Percentiles rank a stretch among this genome's conserved stretches.
Conservation (phyloP, 2,888 invertebrate genomes). For the Norana najaformis region DNA sequence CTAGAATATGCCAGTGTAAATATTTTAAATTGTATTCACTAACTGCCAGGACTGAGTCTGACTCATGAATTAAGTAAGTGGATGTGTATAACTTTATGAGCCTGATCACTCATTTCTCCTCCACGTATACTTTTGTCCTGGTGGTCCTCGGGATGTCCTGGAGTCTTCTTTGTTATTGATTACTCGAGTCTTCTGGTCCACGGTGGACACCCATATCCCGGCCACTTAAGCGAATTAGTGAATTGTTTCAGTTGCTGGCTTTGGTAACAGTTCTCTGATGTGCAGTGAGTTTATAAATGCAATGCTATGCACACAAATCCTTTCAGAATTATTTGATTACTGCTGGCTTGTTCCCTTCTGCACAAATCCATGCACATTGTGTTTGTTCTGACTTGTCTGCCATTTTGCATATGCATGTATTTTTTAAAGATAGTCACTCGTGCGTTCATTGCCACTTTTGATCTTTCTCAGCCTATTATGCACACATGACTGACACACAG, state of each 20-base stretch:
- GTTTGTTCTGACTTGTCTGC: background rate
- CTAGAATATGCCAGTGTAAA: background rate
- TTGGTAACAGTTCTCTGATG: background rate
- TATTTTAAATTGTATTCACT: background rate
- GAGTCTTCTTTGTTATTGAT: background rate
- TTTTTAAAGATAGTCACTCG: background rate
- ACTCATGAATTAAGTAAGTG: background rate
- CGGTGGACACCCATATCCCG: background rate
- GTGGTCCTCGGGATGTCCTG: background rate
- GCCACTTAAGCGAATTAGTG: background rate
- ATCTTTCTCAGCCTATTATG: background rate
- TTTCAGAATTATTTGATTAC: conserved; percentile 1
- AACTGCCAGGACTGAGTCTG: background rate
- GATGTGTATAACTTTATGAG: conserved; percentile 13
- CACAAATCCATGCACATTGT: background rate
- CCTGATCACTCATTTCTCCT: background rate
- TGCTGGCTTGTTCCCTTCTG: background rate
- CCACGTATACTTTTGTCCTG: background rate
- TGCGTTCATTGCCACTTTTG: background rate
- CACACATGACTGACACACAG: background rate
- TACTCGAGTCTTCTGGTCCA: background rate
- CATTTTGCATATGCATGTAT: background rate
- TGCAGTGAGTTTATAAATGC: background rate
- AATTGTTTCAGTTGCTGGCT: background rate
- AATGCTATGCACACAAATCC: background rate